Percentiles rank a stretch among this genome's conserved stretches.
These are phyloP conservation scores for Oxystoma pomonae DNA, from an alignment of 2,888 invertebrate genomes.

Conservation along the genomic window DNA sequence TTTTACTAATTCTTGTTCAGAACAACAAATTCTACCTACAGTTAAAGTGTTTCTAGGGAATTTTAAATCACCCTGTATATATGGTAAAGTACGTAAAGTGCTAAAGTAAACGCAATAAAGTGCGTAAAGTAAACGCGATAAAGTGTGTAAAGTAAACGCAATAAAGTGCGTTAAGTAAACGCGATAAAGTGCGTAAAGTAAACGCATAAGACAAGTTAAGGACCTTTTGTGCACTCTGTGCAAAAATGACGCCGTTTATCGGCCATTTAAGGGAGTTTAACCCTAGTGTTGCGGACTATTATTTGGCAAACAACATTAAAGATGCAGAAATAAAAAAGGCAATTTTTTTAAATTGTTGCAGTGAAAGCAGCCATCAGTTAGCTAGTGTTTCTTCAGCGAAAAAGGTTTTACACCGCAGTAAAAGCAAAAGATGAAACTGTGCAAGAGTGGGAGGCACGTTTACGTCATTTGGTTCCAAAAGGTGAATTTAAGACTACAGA, in stretches of 20 bases:
- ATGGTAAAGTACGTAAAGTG: too few species aligned
- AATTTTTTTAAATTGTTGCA: neutral
- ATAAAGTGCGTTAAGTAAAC: too few species aligned
- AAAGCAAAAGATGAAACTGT: conserved; percentile 16
- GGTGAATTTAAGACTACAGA: conserved; percentile 10
- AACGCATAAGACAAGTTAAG: too few species aligned
- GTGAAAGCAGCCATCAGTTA: conserved; percentile 2
- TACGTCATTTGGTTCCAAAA: conserved; percentile 6
- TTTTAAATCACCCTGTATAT: too few species aligned
- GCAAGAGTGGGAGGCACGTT: conserved; percentile 13
- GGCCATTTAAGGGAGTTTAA: neutral
- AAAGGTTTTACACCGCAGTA: conserved; percentile 18
- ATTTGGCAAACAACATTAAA: neutral
- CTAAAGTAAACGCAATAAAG: too few species aligned
- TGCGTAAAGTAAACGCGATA: neutral
- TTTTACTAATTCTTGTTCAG: too few species aligned
- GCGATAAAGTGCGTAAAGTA: neutral
- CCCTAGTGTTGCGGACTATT: neutral
- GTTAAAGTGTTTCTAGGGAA: too few species aligned
- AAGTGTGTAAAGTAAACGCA: too few species aligned
- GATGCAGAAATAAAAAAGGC: neutral
- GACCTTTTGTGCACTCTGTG: too few species aligned
- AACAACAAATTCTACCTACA: too few species aligned
- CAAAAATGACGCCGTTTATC: neutral
- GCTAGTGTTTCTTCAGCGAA: conserved; percentile 11